Percentiles rank a stretch among this genome's conserved stretches.
Conservation (phyloP, 1,140 invertebrate genomes). For the Leptoteleia sp. region DNA sequence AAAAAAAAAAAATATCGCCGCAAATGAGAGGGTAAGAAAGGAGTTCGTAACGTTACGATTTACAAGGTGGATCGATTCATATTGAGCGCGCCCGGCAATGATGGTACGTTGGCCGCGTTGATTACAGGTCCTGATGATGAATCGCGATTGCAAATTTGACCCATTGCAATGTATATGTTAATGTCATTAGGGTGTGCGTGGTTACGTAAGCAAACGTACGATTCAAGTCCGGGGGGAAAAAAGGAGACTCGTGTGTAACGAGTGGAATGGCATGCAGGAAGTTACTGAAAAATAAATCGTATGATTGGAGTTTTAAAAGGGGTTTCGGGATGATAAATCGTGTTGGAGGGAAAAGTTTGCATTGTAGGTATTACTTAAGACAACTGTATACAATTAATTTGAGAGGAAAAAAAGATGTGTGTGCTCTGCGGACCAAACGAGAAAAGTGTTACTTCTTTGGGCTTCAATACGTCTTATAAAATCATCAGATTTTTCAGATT, state of each 20-base stretch:
- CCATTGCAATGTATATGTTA: constrained; percentile 43
- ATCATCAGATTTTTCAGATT: too few species aligned
- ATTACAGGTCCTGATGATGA: constrained; percentile 60
- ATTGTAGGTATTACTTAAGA: not conserved
- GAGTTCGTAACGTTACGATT: constrained; percentile 40
- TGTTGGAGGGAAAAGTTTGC: not conserved
- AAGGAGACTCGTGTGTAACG: too few species aligned
- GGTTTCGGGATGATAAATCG: not conserved
- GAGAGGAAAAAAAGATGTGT: too few species aligned
- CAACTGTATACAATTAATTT: too few species aligned
- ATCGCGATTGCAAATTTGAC: constrained; percentile 60
- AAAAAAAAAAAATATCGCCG: constrained; percentile 44
- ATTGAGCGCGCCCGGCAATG: constrained; percentile 53
- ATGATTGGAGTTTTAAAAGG: not conserved
- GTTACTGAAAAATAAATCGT: not conserved
- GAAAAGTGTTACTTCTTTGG: too few species aligned
- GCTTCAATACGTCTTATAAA: too few species aligned
- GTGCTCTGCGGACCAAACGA: too few species aligned
- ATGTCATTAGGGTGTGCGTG: constrained; percentile 50
- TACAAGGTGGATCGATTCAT: constrained; percentile 49
- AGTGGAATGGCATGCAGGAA: not conserved
- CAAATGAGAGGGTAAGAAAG: constrained; percentile 55
- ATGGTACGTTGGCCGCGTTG: constrained; percentile 48
- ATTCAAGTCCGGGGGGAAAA: too few species aligned
- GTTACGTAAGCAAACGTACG: constrained; percentile 43